Conservation (phyloP, 2,888 invertebrate species). For the Blera fallax region DNA sequence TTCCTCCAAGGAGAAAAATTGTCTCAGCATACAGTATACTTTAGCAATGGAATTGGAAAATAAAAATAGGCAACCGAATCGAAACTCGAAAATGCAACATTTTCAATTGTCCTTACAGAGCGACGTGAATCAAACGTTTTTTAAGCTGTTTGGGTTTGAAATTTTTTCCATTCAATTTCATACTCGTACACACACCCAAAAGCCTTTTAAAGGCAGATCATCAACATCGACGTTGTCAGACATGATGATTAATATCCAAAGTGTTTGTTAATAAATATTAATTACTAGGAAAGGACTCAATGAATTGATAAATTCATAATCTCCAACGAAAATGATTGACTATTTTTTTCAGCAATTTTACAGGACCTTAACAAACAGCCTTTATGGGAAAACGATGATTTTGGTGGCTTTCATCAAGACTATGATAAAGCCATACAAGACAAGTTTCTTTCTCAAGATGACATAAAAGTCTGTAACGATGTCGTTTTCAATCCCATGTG, state of each 20-base stretch:
- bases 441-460: neutral
- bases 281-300: constrained; percentile 14
- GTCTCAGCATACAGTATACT: constrained; percentile 17
- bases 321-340: constrained; percentile 6
- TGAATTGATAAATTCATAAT: constrained; percentile 13
- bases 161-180: too few relatives aligned
- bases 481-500: constrained; percentile 7
- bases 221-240: neutral
- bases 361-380: constrained; percentile 21
- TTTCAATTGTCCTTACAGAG: neutral
- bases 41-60: neutral
- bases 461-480: constrained; percentile 34
- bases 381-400: neutral
- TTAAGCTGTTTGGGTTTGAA: neutral
- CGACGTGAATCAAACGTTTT: neutral
- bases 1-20: constrained; percentile 46
- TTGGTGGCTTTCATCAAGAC: neutral
- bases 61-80: neutral
- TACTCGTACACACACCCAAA: too few relatives aligned
- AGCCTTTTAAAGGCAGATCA: neutral
- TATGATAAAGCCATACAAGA: constrained; percentile 5
- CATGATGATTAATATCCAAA: constrained; percentile 35
- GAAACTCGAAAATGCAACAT: neutral
- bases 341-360: constrained; percentile 28
- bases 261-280: constrained; percentile 35